Evolutionary conservation across 1,140 invertebrate genomes (phyloP).

Genomic region (Drosophila arizonae): DNA sequence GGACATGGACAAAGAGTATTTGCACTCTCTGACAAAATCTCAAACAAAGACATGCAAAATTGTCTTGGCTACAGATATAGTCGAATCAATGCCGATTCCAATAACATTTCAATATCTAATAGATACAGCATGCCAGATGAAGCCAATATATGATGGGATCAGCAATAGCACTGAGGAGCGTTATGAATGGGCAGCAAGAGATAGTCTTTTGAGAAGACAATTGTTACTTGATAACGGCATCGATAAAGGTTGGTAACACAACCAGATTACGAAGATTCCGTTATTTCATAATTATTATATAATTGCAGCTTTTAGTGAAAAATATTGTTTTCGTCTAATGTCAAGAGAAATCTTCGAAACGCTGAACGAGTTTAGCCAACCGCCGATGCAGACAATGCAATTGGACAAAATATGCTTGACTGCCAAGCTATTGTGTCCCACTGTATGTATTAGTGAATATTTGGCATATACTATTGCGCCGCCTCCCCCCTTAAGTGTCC

Average conservation of each 20-base stretch:
- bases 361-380: slow-evolving; percentile 27
- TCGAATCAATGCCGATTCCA: slow-evolving; percentile 53
- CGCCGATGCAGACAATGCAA: slow-evolving; percentile 52
- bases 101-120: slow-evolving; percentile 65
- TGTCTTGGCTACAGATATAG: slow-evolving; percentile 63
- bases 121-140: slow-evolving; percentile 54
- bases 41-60: slow-evolving; percentile 41
- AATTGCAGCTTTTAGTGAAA: slow-evolving; percentile 12
- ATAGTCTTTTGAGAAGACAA: slow-evolving; percentile 48
- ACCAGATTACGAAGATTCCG: too few species aligned
- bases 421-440: slow-evolving; percentile 61
- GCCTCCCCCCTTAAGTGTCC: slow-evolving; percentile 90
- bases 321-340: slow-evolving; percentile 67
- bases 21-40: slow-evolving; percentile 30
- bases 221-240: slow-evolving; percentile 19
- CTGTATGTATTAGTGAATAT: slow-evolving; percentile 65
- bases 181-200: slow-evolving; percentile 64
- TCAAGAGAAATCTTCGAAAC: slow-evolving; percentile 28
- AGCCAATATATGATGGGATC: slow-evolving; percentile 33
- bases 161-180: slow-evolving; percentile 38
- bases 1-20: slow-evolving; percentile 46
- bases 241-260: slow-evolving; percentile 27
- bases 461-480: slow-evolving; percentile 78
- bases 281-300: too few species aligned
- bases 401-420: slow-evolving; percentile 68